A percentile compares a stretch with the other conserved stretches of the same genome.
Conservation (phyloP, 2,113 vertebrate species). For the Sphyrna mokarran region DNA sequence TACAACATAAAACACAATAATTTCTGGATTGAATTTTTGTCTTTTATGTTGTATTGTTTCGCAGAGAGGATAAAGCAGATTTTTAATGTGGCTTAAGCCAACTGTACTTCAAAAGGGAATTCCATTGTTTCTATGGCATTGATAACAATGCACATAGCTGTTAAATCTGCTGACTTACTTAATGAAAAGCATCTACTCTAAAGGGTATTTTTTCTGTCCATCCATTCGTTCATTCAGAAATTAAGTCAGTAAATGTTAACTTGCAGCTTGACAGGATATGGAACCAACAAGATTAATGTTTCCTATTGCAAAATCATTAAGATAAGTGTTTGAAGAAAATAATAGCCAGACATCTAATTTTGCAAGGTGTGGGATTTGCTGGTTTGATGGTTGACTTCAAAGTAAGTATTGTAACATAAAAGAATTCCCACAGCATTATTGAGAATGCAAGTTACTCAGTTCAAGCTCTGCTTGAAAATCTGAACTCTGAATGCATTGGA, state of each 20-base stretch:
- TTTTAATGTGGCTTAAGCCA: background rate
- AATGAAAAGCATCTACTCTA: background rate
- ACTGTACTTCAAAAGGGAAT: background rate
- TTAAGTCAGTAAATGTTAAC: background rate
- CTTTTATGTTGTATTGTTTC: background rate
- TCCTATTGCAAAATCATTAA: background rate
- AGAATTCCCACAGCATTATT: background rate
- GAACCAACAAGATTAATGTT: background rate
- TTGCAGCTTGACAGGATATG: background rate
- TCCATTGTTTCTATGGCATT: background rate
- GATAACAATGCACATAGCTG: background rate
- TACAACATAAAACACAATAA: background rate
- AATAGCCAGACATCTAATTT: background rate
- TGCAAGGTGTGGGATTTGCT: background rate
- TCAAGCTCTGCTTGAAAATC: background rate
- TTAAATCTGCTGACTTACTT: background rate
- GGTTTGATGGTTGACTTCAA: background rate
- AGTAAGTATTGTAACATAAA: background rate
- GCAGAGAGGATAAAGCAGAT: background rate
- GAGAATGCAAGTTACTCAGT: background rate
- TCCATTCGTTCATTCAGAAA: background rate
- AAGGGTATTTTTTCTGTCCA: background rate
- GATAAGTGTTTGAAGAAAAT: background rate
- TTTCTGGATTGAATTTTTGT: background rate
- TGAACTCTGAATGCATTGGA: background rate